phyloP scores from a whole-genome alignment of 2,888 invertebrate genomes.

The Lymantria monacha region DNA sequence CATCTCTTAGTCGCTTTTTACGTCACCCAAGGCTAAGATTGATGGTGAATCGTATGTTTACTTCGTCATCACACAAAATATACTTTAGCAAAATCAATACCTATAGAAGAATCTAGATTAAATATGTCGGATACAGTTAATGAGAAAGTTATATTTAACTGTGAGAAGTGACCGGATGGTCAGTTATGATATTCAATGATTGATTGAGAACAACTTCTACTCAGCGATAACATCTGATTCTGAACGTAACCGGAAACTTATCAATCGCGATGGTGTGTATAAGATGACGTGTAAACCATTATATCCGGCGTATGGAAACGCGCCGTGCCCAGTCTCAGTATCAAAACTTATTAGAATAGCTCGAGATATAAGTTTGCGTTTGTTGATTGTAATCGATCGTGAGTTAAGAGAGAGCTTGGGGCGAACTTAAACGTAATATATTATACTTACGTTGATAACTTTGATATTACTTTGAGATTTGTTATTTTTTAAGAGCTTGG shows the following conservation, averaged over 20 bases:
- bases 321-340: slow-evolving; percentile 33
- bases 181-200: slow-evolving; percentile 16
- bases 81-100: no score
- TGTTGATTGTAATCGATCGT: slow-evolving; percentile 33
- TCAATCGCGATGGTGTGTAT: slow-evolving; percentile 44
- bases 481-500: no score
- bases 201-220: slow-evolving; percentile 32
- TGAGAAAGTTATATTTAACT: no score
- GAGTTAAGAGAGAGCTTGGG: slow-evolving; percentile 23
- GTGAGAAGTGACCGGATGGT: slow-evolving; percentile 16
- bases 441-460: no score
- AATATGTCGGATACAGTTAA: no score
- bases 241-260: slow-evolving; percentile 45
- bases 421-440: no score
- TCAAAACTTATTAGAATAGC: slow-evolving; percentile 46
- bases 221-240: slow-evolving; percentile 31
- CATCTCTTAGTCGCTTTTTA: no score
- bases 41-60: no score
- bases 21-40: no score
- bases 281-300: slow-evolving; percentile 48
- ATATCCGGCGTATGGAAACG: slow-evolving; percentile 43
- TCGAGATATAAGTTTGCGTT: slow-evolving; percentile 45
- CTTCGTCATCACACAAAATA: no score
- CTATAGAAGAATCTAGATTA: no score
- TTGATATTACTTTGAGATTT: no score